phyloP scores from a whole-genome alignment of 2,113 vertebrate species.

The Chloroceryle aenea region DNA sequence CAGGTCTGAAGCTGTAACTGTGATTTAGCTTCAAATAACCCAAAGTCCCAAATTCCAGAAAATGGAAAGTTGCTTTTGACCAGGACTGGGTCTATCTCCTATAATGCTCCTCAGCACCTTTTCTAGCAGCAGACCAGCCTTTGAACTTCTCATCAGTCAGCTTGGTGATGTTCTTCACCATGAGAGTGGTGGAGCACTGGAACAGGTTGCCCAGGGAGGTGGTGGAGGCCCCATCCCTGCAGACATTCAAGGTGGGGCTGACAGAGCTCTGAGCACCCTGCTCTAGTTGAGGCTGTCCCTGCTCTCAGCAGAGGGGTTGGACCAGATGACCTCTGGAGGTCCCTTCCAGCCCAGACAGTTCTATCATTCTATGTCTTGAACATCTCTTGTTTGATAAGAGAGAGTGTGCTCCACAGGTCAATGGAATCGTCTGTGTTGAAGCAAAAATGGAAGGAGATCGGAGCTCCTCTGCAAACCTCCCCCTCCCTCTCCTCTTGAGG shows the following conservation, averaged over 20 bases:
- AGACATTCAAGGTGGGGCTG: too few species aligned
- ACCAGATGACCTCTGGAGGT: too few species aligned
- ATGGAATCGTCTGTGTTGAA: background rate
- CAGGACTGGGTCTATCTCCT: background rate
- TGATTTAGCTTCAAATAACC: background rate
- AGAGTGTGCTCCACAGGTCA: accelerated
- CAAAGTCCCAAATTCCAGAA: background rate
- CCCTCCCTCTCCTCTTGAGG: background rate
- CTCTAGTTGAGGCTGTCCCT: too few species aligned
- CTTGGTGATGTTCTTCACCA: too few species aligned
- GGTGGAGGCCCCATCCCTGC: too few species aligned
- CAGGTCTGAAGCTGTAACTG: background rate
- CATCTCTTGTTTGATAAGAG: accelerated
- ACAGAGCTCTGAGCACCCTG: too few species aligned
- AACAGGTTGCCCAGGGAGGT: too few species aligned
- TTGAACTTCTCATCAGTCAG: background rate
- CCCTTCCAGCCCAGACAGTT: too few species aligned
- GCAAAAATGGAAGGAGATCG: background rate
- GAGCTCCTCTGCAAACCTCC: background rate
- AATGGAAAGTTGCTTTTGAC: background rate
- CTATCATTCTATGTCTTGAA: too few species aligned
- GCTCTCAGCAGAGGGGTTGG: too few species aligned
- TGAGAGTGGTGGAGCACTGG: too few species aligned
- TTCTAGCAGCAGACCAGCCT: background rate
- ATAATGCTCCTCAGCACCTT: background rate